phyloP scores from a whole-genome alignment of 2,888 invertebrate genomes.

The Uloborus plumipes region DNA sequence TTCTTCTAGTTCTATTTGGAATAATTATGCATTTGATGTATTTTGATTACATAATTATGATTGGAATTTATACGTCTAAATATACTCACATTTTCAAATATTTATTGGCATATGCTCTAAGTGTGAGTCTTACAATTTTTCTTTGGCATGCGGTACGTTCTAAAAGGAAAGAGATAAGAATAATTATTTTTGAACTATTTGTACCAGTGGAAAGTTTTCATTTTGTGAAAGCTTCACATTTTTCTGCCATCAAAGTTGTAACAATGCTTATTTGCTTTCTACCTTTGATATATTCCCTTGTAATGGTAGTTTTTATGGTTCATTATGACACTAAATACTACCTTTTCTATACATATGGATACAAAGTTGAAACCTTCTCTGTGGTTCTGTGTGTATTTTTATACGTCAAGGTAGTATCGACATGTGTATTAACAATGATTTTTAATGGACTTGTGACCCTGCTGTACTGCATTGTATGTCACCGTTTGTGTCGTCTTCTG shows the following conservation, averaged over 20 bases:
- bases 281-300: background rate
- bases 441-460: conserved; percentile 8
- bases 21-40: background rate
- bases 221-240: too few species aligned
- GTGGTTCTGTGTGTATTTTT: background rate
- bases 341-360: background rate
- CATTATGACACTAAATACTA: background rate
- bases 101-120: background rate
- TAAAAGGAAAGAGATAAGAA: background rate
- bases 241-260: background rate
- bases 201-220: too few species aligned
- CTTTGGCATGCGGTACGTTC: conserved; percentile 8
- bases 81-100: background rate
- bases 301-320: conserved; percentile 3
- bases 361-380: background rate
- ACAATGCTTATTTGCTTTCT: background rate
- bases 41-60: conserved; percentile 7
- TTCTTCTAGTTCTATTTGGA: background rate
- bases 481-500: background rate
- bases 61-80: background rate
- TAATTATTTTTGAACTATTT: too few species aligned
- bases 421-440: background rate
- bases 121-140: background rate
- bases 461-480: conserved; percentile 3
- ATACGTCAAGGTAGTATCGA: background rate